Evolutionary conservation across 2,797 vertebrate species (phyloP), one percentile per base, ranked within the genome.

Genomic region (Falco columbarius): DNA sequence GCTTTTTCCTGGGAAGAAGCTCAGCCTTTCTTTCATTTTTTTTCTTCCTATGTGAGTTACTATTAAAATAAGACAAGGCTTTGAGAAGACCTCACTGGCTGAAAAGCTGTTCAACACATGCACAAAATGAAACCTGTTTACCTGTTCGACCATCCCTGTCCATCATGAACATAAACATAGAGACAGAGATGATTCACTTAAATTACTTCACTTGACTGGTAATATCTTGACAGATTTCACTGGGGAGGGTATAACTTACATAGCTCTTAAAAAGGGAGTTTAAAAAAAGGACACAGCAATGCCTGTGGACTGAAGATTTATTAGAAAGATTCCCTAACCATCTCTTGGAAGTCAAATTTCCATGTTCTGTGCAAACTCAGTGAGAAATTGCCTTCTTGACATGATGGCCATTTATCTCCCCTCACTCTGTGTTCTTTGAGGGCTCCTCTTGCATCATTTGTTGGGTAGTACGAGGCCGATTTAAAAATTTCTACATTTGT

Each of bases 351-450:
- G 86, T 89, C 79, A 94, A 93, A 97, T 96, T 95, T 93, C 81
- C 89, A 95, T 67, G 77, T 96, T 95, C 90, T 86, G 55, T 84
- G 59, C 90, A 95, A 95, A 90, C 85, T 92, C 68, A 32, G 68
- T 95, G 94, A 97, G 91, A 95, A 97, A 96, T 90, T 95, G 82
- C 82, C 52, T 96, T 92, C 82, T 84, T 95, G 93, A 93, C 72
- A 70, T 63, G 91, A 85, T 84, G 30, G 51, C 90, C 82, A 95
- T 96, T 94, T 94, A 94, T 96, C 82, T 97, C 91, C 42, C 44
- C 80, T 95, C 59, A 81, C 38, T 72, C 27, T 24, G 54, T 86
- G 85, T 89, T 95, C 71, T 94, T 95, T 89, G 82, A 96, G 77
- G 66, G 85, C 85, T 95, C 59, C 80, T 89, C 96, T 96, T 94